Conservation (phyloP, 2,797 vertebrate species). For the Poeciliopsis presidionis region DNA sequence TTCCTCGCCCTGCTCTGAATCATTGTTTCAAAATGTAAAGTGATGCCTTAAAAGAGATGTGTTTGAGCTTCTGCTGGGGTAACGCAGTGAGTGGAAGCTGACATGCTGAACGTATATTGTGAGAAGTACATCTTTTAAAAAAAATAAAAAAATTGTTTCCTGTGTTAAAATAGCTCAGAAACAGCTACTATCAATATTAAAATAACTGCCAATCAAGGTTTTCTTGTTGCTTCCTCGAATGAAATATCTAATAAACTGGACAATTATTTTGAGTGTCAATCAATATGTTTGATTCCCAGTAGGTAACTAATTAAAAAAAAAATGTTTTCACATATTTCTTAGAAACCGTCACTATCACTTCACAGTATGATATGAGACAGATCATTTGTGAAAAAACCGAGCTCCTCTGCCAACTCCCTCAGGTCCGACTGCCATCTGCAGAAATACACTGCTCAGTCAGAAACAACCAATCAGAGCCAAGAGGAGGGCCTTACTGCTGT, state of each 20-base stretch:
- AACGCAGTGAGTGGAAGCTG: constrained; percentile 12
- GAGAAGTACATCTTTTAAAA: constrained; percentile 7
- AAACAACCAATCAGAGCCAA: no score
- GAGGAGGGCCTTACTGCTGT: no score
- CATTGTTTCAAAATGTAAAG: constrained; percentile 45
- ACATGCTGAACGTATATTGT: constrained; percentile 3
- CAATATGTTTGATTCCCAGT: neutral
- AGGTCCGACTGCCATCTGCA: no score
- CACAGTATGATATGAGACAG: no score
- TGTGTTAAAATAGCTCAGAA: neutral
- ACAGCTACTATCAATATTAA: neutral
- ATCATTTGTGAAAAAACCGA: no score
- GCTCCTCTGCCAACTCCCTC: no score
- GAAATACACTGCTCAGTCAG: no score
- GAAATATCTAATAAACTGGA: neutral
- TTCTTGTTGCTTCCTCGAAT: constrained; percentile 1
- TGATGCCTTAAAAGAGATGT: constrained; percentile 22
- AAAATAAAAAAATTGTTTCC: neutral
- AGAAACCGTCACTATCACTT: no score
- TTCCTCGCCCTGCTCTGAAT: constrained; percentile 47
- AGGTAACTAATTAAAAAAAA: no score
- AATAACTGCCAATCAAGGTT: neutral
- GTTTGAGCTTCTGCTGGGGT: constrained; percentile 26
- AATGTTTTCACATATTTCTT: no score
- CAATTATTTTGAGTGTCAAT: neutral